phyloP scores from a whole-genome alignment of 2,797 vertebrate species.

The Pelodytes ibericus region DNA sequence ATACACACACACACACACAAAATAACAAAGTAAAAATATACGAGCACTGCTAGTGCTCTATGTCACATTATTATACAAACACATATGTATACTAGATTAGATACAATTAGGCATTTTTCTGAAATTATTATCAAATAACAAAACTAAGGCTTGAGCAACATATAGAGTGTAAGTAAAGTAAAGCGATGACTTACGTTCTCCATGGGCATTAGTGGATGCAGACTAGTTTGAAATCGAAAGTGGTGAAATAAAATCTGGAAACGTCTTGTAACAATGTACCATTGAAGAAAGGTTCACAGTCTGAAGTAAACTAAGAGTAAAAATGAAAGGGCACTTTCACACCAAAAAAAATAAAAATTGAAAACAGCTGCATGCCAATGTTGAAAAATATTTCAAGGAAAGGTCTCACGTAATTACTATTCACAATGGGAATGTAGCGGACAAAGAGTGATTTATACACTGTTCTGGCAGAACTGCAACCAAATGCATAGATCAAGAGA shows the following conservation, averaged over 20 bases:
- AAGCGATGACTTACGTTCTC: not conserved
- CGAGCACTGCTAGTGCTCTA: too few species aligned
- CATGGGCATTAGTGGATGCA: not conserved
- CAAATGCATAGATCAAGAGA: too few species aligned
- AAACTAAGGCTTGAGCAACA: too few species aligned
- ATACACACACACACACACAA: too few species aligned
- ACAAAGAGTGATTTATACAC: too few species aligned
- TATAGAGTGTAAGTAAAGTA: not conserved
- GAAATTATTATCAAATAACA: too few species aligned
- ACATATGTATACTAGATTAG: too few species aligned
- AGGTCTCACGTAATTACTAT: not conserved
- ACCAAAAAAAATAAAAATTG: not conserved
- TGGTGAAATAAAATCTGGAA: not conserved
- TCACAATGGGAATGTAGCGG: too few species aligned
- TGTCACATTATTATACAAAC: too few species aligned
- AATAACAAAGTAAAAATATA: too few species aligned
- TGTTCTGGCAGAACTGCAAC: too few species aligned
- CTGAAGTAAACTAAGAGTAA: conserved; percentile 4
- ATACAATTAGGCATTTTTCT: too few species aligned
- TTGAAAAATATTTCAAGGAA: not conserved
- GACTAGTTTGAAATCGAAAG: not conserved
- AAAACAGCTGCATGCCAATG: not conserved
- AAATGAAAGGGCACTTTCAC: conserved; percentile 2
- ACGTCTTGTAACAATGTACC: not conserved
- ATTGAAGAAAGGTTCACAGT: conserved; percentile 7